Evolutionary conservation across 2,797 vertebrate genomes (phyloP), one percentile per base, ranked within the genome.

Genomic region (Pseudochirops cupreus): DNA sequence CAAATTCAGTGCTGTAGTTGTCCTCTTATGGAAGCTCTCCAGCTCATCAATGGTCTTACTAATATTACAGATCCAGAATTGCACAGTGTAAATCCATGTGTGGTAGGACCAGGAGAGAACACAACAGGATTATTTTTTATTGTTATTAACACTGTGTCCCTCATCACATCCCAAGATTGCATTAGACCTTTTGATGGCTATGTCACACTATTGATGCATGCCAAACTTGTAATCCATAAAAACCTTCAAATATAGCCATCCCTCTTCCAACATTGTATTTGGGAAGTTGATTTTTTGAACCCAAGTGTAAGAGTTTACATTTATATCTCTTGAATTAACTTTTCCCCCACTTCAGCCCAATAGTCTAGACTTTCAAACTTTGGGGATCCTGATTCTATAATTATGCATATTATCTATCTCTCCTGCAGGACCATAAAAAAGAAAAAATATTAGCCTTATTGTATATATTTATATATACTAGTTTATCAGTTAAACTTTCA

Each of bases 401-500:
- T 21, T 74, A 39, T 39, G n/a, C 18, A 16, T 74, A n/a, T 39
- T 39, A 39, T 18, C 6, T 39, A 74, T 74, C 33, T 74, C 67
- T 74, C 67, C 1, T n/a, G 5, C n/a, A 16, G n/a, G 16, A 74
- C 13, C 33, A 67, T 67, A n/a, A 58, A 67, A 67, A 56, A 24
- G 56, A 56, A 62, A 59, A 67, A 62, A 62, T 9, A n/a, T 11
- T 74, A 74, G 39, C 6, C 89, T 46, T 53, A 53, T 53, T 52
- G 10, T 10, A 53, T 53, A 53, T 53, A 53, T 53, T 9, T 53
- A 53, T 53, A 53, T 53, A 53, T 53, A 10, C 53, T 53, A 53
- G 26, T 31, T 18, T 56, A 39, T 96, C 56, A 97, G 92, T 96
- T 95, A 92, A 21, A 39, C 87, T 39, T 93, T 96, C 91, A 96